phyloP scores from a whole-genome alignment of 2,113 vertebrate genomes.

The Petromus typicus region DNA sequence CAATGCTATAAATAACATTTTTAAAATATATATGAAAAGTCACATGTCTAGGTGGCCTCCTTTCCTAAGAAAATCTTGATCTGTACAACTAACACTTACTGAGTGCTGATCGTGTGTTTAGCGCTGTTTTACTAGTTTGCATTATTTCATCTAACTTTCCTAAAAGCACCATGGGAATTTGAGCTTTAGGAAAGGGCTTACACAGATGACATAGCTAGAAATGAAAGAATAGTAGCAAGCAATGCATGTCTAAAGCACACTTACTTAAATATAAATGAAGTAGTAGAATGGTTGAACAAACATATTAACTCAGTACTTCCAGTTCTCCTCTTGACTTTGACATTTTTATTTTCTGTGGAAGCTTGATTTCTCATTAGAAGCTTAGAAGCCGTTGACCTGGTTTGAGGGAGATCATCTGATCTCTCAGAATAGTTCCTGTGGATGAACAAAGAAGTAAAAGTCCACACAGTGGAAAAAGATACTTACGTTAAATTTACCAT shows the following conservation, averaged over 20 bases:
- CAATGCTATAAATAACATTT: conserved; percentile 32
- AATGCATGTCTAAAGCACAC: background rate
- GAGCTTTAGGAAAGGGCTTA: background rate
- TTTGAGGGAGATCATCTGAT: conserved; percentile 32
- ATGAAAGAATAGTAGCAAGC: conserved; percentile 11
- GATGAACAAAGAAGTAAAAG: conserved; percentile 48
- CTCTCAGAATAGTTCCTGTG: conserved; percentile 26
- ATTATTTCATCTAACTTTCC: conserved; percentile 54
- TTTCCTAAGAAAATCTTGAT: background rate
- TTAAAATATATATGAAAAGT: background rate
- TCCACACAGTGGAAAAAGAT: background rate
- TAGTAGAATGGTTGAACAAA: conserved; percentile 4
- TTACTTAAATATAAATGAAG: conserved; percentile 6
- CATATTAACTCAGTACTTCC: background rate
- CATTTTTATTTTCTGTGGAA: conserved; percentile 22
- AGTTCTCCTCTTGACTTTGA: conserved; percentile 5
- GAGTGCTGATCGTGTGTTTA: background rate
- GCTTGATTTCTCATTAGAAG: conserved; percentile 22
- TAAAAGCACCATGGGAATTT: conserved; percentile 26
- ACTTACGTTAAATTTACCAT: background rate
- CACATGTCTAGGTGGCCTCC: background rate
- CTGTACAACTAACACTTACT: background rate
- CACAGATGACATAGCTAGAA: background rate
- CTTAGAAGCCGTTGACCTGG: conserved; percentile 40
- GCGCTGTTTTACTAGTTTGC: conserved; percentile 19